Evolutionary conservation across 2,797 vertebrate genomes (phyloP).

Genomic region (Heteromormyrus szaboi): DNA sequence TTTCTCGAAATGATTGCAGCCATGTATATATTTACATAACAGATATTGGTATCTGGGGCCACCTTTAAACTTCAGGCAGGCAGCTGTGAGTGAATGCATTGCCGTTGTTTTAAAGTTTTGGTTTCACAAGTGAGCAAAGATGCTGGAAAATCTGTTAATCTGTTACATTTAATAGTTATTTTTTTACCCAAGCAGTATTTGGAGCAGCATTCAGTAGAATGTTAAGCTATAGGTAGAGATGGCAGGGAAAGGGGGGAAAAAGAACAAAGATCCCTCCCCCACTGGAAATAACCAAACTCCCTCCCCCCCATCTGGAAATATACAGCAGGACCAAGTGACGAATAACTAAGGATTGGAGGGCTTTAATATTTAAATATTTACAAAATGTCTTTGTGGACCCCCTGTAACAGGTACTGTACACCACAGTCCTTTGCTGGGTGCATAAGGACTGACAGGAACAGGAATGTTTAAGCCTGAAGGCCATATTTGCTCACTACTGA

Average conservation of each 20-base stretch:
- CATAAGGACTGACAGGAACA: neutral
- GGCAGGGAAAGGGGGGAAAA: neutral
- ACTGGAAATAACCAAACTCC: neutral
- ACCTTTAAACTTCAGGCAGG: neutral
- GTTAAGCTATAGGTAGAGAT: neutral
- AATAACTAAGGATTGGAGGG: neutral
- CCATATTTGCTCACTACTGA: neutral
- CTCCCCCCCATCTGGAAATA: neutral
- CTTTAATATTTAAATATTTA: neutral
- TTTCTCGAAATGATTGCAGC: neutral
- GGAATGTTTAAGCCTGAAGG: neutral
- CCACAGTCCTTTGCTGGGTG: neutral
- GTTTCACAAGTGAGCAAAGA: neutral
- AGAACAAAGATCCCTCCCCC: neutral
- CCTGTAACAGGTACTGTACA: neutral
- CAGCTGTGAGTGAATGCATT: neutral
- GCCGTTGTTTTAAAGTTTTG: neutral
- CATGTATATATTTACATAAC: neutral
- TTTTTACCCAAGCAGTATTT: neutral
- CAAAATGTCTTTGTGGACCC: neutral
- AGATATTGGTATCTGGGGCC: neutral
- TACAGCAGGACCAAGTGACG: neutral
- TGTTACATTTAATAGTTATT: neutral
- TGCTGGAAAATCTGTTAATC: neutral
- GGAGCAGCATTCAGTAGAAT: neutral